These are phyloP conservation scores for Oreochromis mossambicus DNA, from an alignment of 2,797 vertebrate species.

Conservation along the genomic window DNA sequence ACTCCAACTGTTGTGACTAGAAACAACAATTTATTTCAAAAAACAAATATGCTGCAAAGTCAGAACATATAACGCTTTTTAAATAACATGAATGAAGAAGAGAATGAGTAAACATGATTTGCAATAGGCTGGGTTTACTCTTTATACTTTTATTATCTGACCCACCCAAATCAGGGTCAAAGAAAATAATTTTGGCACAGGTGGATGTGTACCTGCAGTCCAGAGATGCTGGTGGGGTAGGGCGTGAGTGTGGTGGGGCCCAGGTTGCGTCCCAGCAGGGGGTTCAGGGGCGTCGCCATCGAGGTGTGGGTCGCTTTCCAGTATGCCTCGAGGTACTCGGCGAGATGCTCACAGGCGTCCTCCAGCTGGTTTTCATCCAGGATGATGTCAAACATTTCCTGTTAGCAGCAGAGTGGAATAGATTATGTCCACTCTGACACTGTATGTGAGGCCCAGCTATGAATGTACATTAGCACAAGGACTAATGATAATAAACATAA, in stretches of 20 bases:
- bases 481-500: rapidly evolving
- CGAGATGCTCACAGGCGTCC: constrained; percentile 94
- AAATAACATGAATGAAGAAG: not conserved
- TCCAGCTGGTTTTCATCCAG: constrained; percentile 97
- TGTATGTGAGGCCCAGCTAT: not conserved
- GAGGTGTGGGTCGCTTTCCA: constrained; percentile 95
- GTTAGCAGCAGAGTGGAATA: not conserved
- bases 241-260: constrained; percentile 88
- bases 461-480: not conserved
- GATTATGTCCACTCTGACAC: rapidly evolving
- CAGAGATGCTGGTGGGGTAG: constrained; percentile 90
- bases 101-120: not conserved
- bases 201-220: constrained; percentile 82
- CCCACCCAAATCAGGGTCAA: rapidly evolving
- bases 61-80: rapidly evolving
- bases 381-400: constrained; percentile 99
- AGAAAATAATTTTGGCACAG: not conserved
- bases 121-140: not conserved
- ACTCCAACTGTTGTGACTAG: not conserved
- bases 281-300: constrained; percentile 89
- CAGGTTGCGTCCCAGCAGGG: constrained; percentile 89
- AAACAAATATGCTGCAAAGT: rapidly evolving
- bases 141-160: not conserved
- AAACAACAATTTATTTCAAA: not conserved
- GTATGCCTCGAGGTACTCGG: constrained; percentile 95